phyloP scores from a whole-genome alignment of 2,888 invertebrate species.

The Athalia circularis region DNA sequence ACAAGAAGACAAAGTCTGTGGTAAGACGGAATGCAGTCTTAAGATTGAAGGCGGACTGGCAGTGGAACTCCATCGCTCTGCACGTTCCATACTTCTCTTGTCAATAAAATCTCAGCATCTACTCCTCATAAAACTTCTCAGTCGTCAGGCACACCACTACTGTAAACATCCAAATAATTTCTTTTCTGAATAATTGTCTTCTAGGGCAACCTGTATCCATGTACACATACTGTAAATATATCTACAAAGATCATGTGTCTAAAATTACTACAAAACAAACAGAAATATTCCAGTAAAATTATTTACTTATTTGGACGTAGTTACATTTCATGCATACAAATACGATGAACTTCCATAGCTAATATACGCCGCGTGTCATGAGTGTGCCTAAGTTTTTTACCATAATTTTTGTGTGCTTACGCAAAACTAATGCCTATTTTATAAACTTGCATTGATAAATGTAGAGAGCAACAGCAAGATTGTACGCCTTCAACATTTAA shows the following conservation, averaged over 20 bases:
- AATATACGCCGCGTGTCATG: not conserved
- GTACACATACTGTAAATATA: not conserved
- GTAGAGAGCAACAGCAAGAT: too few species aligned
- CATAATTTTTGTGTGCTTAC: not conserved
- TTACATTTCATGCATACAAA: slow-evolving; percentile 20
- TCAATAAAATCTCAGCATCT: slow-evolving; percentile 80
- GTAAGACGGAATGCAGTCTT: slow-evolving; percentile 51
- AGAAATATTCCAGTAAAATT: not conserved
- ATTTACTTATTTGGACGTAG: not conserved
- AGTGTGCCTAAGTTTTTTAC: not conserved
- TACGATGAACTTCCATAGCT: not conserved
- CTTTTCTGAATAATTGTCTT: not conserved
- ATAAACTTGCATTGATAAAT: not conserved
- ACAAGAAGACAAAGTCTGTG: slow-evolving; percentile 40
- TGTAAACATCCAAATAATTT: slow-evolving; percentile 50
- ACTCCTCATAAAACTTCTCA: slow-evolving; percentile 77
- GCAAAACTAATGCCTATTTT: not conserved
- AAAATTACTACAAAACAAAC: not conserved
- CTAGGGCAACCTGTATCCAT: slow-evolving; percentile 17
- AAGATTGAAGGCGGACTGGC: slow-evolving; percentile 47
- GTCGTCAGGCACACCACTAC: slow-evolving; percentile 56
- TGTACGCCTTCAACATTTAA: too few species aligned
- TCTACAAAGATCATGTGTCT: not conserved
- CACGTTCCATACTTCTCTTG: slow-evolving; percentile 81
- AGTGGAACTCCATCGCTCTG: slow-evolving; percentile 77